Evolutionary conservation across 2,888 invertebrate genomes (phyloP).

Genomic region (Tetramorium bicarinatum): DNA sequence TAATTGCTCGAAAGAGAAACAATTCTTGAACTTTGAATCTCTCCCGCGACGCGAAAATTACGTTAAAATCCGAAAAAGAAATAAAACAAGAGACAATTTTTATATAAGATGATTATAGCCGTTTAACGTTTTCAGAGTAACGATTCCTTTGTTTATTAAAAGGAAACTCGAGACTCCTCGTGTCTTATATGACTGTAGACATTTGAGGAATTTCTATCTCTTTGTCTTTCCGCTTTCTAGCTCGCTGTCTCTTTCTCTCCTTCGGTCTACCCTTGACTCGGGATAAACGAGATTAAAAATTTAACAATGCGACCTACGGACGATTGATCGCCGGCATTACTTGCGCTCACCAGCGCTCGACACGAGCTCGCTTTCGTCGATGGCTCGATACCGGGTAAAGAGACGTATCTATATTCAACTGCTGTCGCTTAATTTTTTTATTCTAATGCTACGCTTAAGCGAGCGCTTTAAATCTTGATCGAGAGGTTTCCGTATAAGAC

Average conservation of each 20-base stretch:
- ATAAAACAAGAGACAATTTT: neutral
- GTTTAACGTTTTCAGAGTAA: neutral
- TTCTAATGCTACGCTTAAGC: neutral
- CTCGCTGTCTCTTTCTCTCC: slow-evolving; percentile 7
- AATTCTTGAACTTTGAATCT: neutral
- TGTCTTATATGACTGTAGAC: neutral
- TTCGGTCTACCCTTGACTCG: slow-evolving; percentile 42
- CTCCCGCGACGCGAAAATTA: neutral
- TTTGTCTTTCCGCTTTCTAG: slow-evolving; percentile 18
- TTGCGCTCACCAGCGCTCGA: slow-evolving; percentile 18
- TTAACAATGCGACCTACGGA: slow-evolving; percentile 50
- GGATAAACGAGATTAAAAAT: slow-evolving; percentile 60
- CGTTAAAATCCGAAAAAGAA: neutral
- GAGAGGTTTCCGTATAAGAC: neutral
- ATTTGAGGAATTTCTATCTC: slow-evolving; percentile 7
- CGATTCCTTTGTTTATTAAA: slow-evolving; percentile 20
- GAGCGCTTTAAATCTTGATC: neutral
- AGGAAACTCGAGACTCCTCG: neutral
- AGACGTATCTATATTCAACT: slow-evolving; percentile 32
- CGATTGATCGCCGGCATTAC: slow-evolving; percentile 57
- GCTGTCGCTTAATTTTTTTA: slow-evolving; percentile 20
- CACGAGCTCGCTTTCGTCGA: slow-evolving; percentile 39
- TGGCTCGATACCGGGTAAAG: slow-evolving; percentile 16
- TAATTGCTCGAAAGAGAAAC: neutral
- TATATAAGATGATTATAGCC: neutral